A percentile compares a stretch with the other conserved stretches of the same genome.
phyloP scores from a whole-genome alignment of 2,797 vertebrate genomes.

The Borostomias antarcticus region DNA sequence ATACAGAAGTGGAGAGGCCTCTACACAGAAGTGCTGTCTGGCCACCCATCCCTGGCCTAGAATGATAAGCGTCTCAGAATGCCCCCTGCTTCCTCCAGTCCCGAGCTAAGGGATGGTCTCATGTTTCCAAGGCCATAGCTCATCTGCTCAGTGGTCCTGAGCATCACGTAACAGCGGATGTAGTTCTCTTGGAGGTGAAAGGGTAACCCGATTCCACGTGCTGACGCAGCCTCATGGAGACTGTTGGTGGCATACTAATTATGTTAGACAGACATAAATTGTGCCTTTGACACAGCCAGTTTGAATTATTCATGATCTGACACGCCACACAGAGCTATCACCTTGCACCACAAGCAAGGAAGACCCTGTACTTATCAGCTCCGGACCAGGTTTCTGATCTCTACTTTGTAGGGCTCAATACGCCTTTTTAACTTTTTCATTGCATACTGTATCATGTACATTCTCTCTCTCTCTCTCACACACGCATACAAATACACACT shows the following conservation, averaged over 20 bases:
- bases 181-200: constrained; percentile 57
- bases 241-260: constrained; percentile 43
- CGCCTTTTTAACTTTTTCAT: not conserved
- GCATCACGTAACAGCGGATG: constrained; percentile 24
- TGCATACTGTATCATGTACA: not conserved
- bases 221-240: constrained; percentile 45
- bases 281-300: constrained; percentile 52
- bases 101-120: constrained; percentile 32
- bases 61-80: constrained; percentile 14
- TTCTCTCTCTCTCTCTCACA: not conserved
- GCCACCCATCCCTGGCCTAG: constrained; percentile 5
- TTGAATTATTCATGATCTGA: constrained; percentile 67
- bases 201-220: constrained; percentile 62
- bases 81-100: constrained; percentile 21
- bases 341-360: constrained; percentile 40
- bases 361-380: not conserved
- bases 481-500: not conserved
- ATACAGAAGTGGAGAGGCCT: not conserved
- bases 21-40: not conserved
- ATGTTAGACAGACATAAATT: constrained; percentile 59
- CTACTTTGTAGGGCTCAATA: not conserved
- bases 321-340: constrained; percentile 46
- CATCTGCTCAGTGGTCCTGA: constrained; percentile 46
- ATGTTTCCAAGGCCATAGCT: constrained; percentile 48
- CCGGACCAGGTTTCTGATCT: not conserved